Evolutionary conservation across 2,113 vertebrate species (phyloP).

Genomic region (Anguilla japonica): DNA sequence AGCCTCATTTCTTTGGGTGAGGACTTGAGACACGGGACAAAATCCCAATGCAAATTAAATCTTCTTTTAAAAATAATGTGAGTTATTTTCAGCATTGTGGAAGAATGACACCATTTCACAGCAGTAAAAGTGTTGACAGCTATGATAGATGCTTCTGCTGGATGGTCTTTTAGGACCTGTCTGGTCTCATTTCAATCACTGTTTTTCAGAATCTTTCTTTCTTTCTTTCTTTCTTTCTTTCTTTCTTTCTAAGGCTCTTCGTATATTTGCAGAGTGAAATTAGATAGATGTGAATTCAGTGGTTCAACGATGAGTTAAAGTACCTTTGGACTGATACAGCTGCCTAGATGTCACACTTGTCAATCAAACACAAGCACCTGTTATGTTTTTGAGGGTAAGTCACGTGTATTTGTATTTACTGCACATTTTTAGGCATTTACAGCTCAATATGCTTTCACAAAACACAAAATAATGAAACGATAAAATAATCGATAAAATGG

Average conservation of each 20-base stretch:
- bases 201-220: background rate
- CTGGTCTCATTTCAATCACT: background rate
- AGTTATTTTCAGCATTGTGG: background rate
- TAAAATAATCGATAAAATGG: too few relatives aligned
- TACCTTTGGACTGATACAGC: background rate
- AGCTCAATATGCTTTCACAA: too few relatives aligned
- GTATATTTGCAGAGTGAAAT: background rate
- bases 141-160: background rate
- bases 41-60: background rate
- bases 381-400: constrained; percentile 38
- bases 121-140: background rate
- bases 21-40: background rate
- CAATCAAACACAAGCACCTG: constrained; percentile 41
- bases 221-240: background rate
- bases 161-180: background rate
- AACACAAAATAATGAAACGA: too few relatives aligned
- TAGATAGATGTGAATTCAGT: background rate
- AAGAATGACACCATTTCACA: background rate
- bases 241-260: background rate
- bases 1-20: background rate
- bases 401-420: too few relatives aligned
- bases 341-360: constrained; percentile 57
- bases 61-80: background rate
- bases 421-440: too few relatives aligned
- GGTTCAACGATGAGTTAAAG: background rate